Base-by-base conservation (phyloP, 2,797 vertebrate species). In the Microctenopoma lineatum region DNA sequence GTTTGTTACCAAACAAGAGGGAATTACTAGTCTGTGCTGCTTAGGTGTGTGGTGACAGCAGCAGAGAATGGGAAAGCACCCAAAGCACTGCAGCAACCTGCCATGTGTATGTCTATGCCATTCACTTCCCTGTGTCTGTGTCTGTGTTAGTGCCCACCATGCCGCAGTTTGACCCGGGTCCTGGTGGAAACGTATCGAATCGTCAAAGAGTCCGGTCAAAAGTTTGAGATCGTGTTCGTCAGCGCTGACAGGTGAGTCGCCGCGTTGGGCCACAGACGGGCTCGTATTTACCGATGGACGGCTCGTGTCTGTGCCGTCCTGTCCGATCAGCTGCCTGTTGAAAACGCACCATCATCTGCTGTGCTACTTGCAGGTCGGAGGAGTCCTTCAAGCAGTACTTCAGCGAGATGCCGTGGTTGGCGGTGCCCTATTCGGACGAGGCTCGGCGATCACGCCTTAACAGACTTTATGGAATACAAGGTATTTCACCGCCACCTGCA, bases 341-440 rank as follows among this genome's bases (percentile, higher is more conserved):
- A 66, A 10, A 58, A 14, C 36, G 10, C 29, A 18, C 3, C 26
- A 44, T 61, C 48, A 6, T 55, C 42, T 74, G 36, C 13, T 44
- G 27, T 45, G 14, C 32, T 42, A 10, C 10, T 13, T 59, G 3
- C 72, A 99, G 98, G 93, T 99, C 97, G 9, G 98, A 99, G 90
- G 98, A 99, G 75, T 99, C 98, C 1, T 99, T 99, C 87, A 95
- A 96, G 75, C 97, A 99, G 93, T 99, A 99, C 87, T 99, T 99
- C 93, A 98, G 96, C 0, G 98, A 99, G 93, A 99, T 99, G 98
- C 97, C 98, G 9, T 99, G 97, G 98, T 80, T 98, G 13, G 97
- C 98, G 0, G 93, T 99, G 59, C 98, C 98, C 0, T 99, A 98
- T 59, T 86, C 94, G 0, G 98, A 99, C 0, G 97, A 99, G 81